Evolutionary conservation across 35 echinoderm and acorn worm species (phyloP).

Genomic region (Ophioderma brevispina): DNA sequence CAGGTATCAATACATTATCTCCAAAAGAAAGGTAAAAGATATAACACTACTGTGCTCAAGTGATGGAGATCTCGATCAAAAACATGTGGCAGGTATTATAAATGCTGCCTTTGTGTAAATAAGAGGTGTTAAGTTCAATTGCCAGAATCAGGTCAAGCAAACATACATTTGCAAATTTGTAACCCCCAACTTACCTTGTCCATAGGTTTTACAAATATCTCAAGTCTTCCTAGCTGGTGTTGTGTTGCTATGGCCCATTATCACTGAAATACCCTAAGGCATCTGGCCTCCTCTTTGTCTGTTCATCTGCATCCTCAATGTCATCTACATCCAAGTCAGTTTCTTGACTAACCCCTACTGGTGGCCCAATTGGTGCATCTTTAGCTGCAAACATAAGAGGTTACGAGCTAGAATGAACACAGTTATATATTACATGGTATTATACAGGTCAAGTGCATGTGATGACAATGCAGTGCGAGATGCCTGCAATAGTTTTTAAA

Average conservation of each 20-base stretch:
- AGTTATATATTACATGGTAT: neutral
- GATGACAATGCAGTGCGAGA: too few species aligned
- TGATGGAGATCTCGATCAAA: too few species aligned
- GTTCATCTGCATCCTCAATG: conserved; percentile 70
- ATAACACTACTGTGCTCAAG: too few species aligned
- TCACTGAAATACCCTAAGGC: conserved; percentile 81
- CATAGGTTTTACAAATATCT: conserved; percentile 54
- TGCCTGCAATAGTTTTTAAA: too few species aligned
- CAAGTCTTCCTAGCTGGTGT: conserved; percentile 8
- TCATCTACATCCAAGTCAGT: conserved; percentile 70
- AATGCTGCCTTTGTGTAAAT: too few species aligned
- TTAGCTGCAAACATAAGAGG: conserved; percentile 48
- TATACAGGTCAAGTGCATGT: too few species aligned
- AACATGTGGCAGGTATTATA: too few species aligned
- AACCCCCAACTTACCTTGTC: conserved; percentile 78
- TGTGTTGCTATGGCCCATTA: conserved; percentile 75
- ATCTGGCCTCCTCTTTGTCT: conserved; percentile 46
- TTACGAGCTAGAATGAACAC: neutral
- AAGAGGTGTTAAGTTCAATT: too few species aligned
- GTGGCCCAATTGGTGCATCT: conserved; percentile 79
- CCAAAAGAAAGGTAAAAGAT: too few species aligned
- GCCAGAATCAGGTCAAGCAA: too few species aligned
- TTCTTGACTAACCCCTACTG: conserved; percentile 70
- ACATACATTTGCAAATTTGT: too few species aligned
- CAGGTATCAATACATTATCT: too few species aligned